Base-by-base conservation (phyloP, 2,888 invertebrate genomes). In the Scaptomyza tumidula region DNA sequence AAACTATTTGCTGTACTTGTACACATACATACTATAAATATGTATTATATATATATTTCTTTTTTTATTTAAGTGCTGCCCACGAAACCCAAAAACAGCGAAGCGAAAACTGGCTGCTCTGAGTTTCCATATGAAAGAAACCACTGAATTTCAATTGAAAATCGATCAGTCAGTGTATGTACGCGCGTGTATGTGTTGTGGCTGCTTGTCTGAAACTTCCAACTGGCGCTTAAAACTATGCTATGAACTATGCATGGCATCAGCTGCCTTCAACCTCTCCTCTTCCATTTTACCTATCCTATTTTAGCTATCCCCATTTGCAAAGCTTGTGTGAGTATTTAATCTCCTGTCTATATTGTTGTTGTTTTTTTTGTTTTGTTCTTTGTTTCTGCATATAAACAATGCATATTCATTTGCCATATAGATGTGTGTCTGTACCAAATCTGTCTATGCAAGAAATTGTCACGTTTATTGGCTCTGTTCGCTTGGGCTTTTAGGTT, bases 111-210 rank as follows among this genome's bases (percentile, higher is more conserved):
- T 59, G 61, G 59, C 70, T 61, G 62, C 63, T 43, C 37, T 68
- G 50, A 35, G 33, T 49, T 63, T 65, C 60, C 71, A 62, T 56
- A 75, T 68, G 61, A 73, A 67, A 75, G 71, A 71, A 87, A 85
- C 76, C 86, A 73, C 76, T 85, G 88, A 87, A 83, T 85, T 83
- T 87, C 71, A 85, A 87, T 87, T 81, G 82, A 79, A 83, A 79
- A 87, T 87, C 88, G 74, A 87, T 87, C 88, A 81, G 57, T 74
- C 71, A 71, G 56, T 46, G 27, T 13, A 49, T 44, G 53, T 35
- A 19, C 24, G 53, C 39, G 53, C 31, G 59, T 57, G 55, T 74
- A 13, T 35, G 53, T 65, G 49, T 24, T 69, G 74, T 41, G 63
- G 66, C 50, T 68, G 68, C 66, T 69, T 67, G 64, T 35, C 61